Evolutionary conservation across 2,888 invertebrate species (phyloP), one percentile per base, ranked within the genome.

Genomic region (Drosophila neotestacea): DNA sequence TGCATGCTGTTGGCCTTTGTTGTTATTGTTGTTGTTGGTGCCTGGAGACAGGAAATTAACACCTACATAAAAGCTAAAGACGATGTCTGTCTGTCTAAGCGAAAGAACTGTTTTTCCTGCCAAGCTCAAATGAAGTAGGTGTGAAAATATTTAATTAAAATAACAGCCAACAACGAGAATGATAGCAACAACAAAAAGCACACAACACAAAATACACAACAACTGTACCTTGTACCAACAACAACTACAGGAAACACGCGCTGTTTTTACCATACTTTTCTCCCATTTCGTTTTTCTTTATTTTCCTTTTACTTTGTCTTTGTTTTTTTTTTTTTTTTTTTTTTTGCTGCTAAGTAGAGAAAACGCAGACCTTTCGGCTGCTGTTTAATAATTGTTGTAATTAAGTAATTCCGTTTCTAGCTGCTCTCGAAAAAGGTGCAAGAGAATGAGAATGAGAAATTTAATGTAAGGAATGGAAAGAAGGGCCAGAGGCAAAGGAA

Each of bases 101-200:
- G 42, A 47, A 66, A 54, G 54, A 48, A 72, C 66, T 63, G 64
- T 70, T 59, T 30, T 59, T 64, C 51, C 61, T 52, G 62, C 54
- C 70, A 56, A 59, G 64, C 73, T 81, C 73, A 78, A 81, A 81
- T 80, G 84, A 83, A 87, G 81, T 87, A 86, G 83, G 91, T 91
- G 88, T 85, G 88, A 86, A 90, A 86, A 85, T 88, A 85, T 91
- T 91, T 91, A 91, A 91, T 91, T 91, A 87, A 86, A 87, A 90
- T 90, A 87, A 80, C 85, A 88, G 60, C 55, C 62, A 75, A 48
- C 70, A 70, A 76, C 76, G 69, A 76, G 58, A 56, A 75, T 61
- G 65, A 70, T 62, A 70, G 66, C 66, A 78, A 67, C 62, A 60
- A 50, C 47, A 22, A 61, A 16, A 1, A 60, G 38, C 28, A 50